Evolutionary conservation across 2,888 invertebrate species (phyloP), one percentile per base, ranked within the genome.

Genomic region (Craniophora ligustri): DNA sequence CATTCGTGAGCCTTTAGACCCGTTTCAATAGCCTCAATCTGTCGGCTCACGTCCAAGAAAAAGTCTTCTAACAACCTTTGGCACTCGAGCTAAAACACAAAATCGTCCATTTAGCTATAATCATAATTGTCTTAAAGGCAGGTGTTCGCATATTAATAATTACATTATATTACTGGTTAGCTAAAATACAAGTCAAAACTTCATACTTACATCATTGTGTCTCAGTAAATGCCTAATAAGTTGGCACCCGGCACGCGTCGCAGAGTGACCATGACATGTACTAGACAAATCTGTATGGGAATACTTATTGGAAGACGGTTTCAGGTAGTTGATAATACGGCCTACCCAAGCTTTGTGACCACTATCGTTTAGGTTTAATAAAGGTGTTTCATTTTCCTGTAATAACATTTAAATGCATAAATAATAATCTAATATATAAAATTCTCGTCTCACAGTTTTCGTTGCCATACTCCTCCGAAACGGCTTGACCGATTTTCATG

Each of bases 291-390:
- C 98, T 71, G 97, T 95, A 76, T 97, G 96, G 2, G 98, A 98
- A 87, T 97, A 98, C 71, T 96, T 95, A 87, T 97, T 97, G 67
- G 96, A 97, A 13, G 97, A 97, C 0, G 99, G 99, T 83, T 96
- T 97, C 81, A 96, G 97, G 84, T 97, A 98, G 76, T 96, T 96
- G 0, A 98, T 94, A 16, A 99, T 94, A 38, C 97, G 95, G 72
- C 96, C 95, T 30, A 84, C 92, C 92, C 91, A 92, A 13, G 85
- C 87, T 61, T 85, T 88, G 72, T 91, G 93, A 7, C 88, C 87
- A 61, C 89, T 92, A 76, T 94, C 91, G 68, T 82, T 86, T 8
- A 92, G 69, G 61, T 92, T 89, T 30, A 92, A 74, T 8, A 90
- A 68, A 0, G 84, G 86, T 7, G 80, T 75, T 42, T 89, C 90